A percentile compares a stretch with the other conserved stretches of the same genome.
Conservation (phyloP, 2,797 vertebrate genomes). For the Oreortyx pictus region DNA sequence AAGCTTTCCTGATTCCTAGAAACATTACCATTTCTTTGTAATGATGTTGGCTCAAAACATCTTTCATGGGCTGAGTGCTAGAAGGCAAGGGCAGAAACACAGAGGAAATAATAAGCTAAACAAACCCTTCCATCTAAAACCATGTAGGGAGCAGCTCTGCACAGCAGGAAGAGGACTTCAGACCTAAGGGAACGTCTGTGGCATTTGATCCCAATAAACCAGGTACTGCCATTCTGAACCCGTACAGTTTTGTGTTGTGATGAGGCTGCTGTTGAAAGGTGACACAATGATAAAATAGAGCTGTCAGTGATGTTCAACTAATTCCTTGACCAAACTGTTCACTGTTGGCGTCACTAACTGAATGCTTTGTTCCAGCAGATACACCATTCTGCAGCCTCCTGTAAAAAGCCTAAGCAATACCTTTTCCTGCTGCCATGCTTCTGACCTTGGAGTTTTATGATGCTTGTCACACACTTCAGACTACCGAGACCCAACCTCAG, state of each 20-base stretch:
- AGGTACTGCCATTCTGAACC: not conserved
- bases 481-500: not conserved
- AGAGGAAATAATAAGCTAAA: accelerated
- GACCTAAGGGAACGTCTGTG: not conserved
- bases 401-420: not conserved
- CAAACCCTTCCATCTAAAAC: not conserved
- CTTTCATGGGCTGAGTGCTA: not conserved
- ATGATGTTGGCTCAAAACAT: not conserved
- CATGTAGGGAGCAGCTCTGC: not conserved
- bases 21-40: not conserved
- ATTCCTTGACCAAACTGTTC: not conserved
- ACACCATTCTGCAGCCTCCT: not conserved
- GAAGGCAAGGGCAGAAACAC: not conserved
- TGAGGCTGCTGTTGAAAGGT: not conserved
- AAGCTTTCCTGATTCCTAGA: not conserved
- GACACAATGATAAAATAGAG: not conserved
- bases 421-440: not conserved
- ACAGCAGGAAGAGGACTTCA: not conserved
- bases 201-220: not conserved
- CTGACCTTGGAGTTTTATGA: not conserved
- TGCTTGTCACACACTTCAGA: not conserved
- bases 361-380: not conserved
- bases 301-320: not conserved
- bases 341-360: not conserved
- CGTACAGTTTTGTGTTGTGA: not conserved